Percentiles rank a stretch among this genome's conserved stretches.
phyloP scores from a whole-genome alignment of 2,113 vertebrate genomes.

The Aplodontia rufa region DNA sequence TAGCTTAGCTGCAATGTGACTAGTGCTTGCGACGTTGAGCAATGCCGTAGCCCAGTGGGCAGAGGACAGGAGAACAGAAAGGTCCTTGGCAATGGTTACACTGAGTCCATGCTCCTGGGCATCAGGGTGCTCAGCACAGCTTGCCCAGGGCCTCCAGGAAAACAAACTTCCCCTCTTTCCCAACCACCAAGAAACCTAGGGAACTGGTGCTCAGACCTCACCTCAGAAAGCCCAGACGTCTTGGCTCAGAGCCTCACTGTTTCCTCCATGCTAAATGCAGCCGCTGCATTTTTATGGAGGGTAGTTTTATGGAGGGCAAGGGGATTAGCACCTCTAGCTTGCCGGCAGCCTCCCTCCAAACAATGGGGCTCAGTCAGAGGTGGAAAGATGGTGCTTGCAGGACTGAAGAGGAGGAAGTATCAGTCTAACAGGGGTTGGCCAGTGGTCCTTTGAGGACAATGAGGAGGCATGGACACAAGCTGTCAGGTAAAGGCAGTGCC shows the following conservation, averaged over 20 bases:
- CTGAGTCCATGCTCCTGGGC: not conserved
- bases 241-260: constrained; percentile 54
- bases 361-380: not conserved
- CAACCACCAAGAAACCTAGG: constrained; percentile 48
- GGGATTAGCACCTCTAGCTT: constrained; percentile 45
- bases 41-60: not conserved
- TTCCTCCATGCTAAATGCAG: constrained; percentile 42
- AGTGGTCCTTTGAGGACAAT: not conserved
- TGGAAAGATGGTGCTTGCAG: not conserved
- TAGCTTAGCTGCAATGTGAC: not conserved
- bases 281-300: constrained; percentile 30
- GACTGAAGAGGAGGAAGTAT: not conserved
- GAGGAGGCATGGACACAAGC: not conserved
- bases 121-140: constrained; percentile 42
- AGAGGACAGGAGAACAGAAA: constrained; percentile 29
- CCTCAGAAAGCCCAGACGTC: constrained; percentile 46
- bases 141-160: not conserved
- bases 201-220: constrained; percentile 40
- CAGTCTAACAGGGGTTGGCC: not conserved
- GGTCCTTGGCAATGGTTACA: constrained; percentile 15
- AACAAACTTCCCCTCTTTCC: not conserved
- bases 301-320: not conserved
- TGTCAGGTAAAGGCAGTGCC: not conserved
- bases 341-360: not conserved
- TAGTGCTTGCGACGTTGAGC: not conserved